Base-by-base conservation (phyloP, 2,113 vertebrate genomes). In the Ploceus nigricollis region DNA sequence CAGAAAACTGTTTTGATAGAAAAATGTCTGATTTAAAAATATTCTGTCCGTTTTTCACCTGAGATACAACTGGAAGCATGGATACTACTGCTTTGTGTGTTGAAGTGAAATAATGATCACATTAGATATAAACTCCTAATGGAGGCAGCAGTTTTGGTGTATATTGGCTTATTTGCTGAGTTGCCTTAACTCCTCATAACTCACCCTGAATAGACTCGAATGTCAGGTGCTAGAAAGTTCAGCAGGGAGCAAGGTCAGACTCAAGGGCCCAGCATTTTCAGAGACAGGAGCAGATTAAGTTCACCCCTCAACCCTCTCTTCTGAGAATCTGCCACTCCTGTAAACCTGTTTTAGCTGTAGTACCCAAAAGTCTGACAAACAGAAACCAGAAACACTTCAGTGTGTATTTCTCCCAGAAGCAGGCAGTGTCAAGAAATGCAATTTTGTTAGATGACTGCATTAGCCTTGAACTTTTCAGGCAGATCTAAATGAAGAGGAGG, bases 391-490 rank as follows among this genome's bases (percentile, higher is more conserved):
- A 94, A 42, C 24, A 25, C 14, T 40, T 79, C 42, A 11, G 77
- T 51, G 45, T 47, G 12, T 72, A 69, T 95, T 95, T 91, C 84
- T 95, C 40, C 77, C 44, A 69, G 11, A 95, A 83, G 48, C 63
- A 61, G 64, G 25, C 61, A 23, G 39, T 61, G 68, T 91, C 86
- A 81, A 50, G 56, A 93, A 89, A 93, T 35, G 87, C 84, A 78
- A 6, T 90, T 87, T 78, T 94, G 37, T 44, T 69, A 82, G 93
- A 71, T 83, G 85, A 78, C 89, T 7, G 13, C 69, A 87, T 91
- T 82, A 89, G 89, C 87, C 90, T 90, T 95, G 92, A 94, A 86
- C 89, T 87, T 86, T 82, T 75, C 86, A 90, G 82, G 8, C 56
- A 89, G 86, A 56, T 40, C 88, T 79, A 58, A 70, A 82, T 20